phyloP scores from a whole-genome alignment of 2,888 invertebrate species.

The Leucophenga montana region DNA sequence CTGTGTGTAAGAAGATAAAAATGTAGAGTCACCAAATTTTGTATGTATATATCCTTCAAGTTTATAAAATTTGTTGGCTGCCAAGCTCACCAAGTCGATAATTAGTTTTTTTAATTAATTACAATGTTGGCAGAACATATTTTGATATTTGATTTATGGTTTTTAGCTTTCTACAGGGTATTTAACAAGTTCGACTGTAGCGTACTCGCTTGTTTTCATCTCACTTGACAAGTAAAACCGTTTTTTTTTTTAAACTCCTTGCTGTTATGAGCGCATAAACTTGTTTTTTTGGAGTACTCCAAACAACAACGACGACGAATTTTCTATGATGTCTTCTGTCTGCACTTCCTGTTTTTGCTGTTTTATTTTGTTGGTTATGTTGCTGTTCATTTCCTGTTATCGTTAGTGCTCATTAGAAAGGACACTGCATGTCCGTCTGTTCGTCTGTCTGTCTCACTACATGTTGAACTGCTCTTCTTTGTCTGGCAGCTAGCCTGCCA shows the following conservation, averaged over 20 bases:
- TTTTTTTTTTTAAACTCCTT: too few species aligned
- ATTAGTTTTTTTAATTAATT: neutral
- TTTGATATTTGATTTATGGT: neutral
- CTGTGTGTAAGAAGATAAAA: too few species aligned
- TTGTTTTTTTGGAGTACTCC: neutral
- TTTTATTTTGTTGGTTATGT: slow-evolving; percentile 9
- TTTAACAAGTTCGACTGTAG: neutral
- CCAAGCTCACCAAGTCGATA: too few species aligned
- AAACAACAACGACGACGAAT: too few species aligned
- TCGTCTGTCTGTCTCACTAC: neutral
- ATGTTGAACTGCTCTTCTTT: neutral
- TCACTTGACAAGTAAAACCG: neutral
- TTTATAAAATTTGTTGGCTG: too few species aligned
- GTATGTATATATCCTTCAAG: too few species aligned
- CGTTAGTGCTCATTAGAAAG: slow-evolving; percentile 19
- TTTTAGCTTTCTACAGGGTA: neutral
- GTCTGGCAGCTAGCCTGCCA: too few species aligned
- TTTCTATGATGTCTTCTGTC: neutral
- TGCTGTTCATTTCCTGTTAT: slow-evolving; percentile 23
- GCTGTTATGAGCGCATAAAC: neutral
- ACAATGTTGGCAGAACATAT: too few species aligned
- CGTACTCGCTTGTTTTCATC: too few species aligned
- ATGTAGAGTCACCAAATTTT: too few species aligned
- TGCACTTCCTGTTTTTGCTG: neutral
- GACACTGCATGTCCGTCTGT: neutral